These are phyloP conservation scores for Hymenochirus boettgeri DNA, from an alignment of 2,113 vertebrate species.

Conservation along the genomic window DNA sequence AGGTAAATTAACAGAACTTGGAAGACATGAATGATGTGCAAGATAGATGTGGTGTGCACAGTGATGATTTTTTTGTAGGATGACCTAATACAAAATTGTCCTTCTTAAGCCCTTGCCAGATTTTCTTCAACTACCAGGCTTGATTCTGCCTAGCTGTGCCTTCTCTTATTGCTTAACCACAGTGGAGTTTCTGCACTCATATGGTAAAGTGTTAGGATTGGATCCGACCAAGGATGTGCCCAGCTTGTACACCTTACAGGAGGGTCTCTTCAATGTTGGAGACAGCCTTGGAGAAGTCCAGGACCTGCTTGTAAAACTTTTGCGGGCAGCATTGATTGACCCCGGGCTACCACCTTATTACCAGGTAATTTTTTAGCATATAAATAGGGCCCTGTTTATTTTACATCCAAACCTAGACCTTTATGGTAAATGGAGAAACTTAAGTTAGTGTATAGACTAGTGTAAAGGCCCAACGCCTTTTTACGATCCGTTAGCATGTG, in stretches of 20 bases:
- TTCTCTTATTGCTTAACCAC: constrained; percentile 84
- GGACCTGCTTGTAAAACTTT: constrained; percentile 79
- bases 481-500: no score
- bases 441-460: no score
- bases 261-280: constrained; percentile 82
- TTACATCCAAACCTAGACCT: no score
- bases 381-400: not conserved
- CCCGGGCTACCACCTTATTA: constrained; percentile 83
- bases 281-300: constrained; percentile 75
- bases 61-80: no score
- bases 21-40: not conserved
- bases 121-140: constrained; percentile 78
- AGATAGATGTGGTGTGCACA: no score
- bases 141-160: constrained; percentile 75
- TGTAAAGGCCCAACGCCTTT: no score
- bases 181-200: constrained; percentile 88
- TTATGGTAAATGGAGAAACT: no score
- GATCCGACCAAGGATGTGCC: constrained; percentile 80
- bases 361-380: constrained; percentile 71
- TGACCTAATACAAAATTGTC: no score
- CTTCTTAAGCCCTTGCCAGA: constrained; percentile 74
- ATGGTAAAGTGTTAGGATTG: constrained; percentile 85
- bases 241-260: constrained; percentile 79
- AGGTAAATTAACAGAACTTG: constrained; percentile 57
- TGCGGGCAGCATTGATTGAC: constrained; percentile 77